Conservation (phyloP, 2,888 invertebrate genomes). For the Erebia epiphron region DNA sequence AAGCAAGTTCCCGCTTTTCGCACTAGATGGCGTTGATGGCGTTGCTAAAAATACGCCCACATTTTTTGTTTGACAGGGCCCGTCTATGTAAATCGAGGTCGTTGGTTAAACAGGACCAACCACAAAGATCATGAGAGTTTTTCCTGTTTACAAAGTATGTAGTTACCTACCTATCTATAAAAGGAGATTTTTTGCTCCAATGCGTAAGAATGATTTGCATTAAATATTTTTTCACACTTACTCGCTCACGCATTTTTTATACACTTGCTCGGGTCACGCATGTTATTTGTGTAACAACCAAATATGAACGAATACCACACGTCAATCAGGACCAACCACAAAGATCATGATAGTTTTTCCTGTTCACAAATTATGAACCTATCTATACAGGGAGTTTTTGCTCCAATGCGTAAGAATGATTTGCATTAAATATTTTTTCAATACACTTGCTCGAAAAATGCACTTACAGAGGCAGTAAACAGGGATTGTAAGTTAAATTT, state of each 20-base stretch:
- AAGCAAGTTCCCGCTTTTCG: too few species aligned
- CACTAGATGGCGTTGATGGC: too few species aligned
- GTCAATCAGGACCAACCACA: not conserved
- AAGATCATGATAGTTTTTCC: not conserved
- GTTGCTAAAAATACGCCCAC: too few species aligned
- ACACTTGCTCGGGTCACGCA: not conserved
- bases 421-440: not conserved
- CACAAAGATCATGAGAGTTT: not conserved
- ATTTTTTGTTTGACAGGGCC: too few species aligned
- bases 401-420: not conserved
- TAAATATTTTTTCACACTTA: not conserved
- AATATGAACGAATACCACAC: too few species aligned
- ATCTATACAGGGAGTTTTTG: not conserved
- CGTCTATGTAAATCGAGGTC: too few species aligned
- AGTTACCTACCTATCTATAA: not conserved
- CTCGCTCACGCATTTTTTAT: too few species aligned
- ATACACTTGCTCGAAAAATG: not conserved
- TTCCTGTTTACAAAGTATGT: constrained; percentile 5
- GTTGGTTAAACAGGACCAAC: too few species aligned
- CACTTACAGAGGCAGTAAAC: too few species aligned
- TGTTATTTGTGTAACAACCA: not conserved
- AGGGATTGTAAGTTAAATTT: too few species aligned
- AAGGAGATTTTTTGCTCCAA: not conserved
- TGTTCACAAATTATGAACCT: not conserved
- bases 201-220: not conserved